Percentiles rank a stretch among this genome's conserved stretches.
Evolutionary conservation across 2,797 vertebrate genomes (phyloP).

Genomic region (Dermochelys coriacea): DNA sequence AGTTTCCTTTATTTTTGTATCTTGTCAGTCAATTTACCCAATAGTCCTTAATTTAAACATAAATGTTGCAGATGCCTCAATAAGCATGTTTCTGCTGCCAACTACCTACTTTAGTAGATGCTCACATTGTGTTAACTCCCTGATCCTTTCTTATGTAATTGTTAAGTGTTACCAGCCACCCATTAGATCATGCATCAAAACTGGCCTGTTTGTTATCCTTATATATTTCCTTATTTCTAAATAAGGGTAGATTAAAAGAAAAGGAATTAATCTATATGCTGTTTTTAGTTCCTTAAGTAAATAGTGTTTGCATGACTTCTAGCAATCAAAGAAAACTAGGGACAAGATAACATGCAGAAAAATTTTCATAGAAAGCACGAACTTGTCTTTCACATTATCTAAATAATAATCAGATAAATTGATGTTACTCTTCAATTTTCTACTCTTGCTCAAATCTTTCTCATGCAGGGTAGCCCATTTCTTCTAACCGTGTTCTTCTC

Average conservation of each 20-base stretch:
- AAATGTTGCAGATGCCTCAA: neutral
- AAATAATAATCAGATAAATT: neutral
- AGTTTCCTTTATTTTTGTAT: neutral
- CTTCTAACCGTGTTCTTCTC: neutral
- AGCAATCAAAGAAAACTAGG: neutral
- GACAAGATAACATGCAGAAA: neutral
- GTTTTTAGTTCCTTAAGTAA: neutral
- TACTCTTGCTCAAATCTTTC: neutral
- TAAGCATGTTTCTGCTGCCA: neutral
- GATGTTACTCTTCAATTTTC: neutral
- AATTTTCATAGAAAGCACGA: neutral
- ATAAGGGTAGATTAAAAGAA: conserved; percentile 25
- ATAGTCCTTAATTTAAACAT: neutral
- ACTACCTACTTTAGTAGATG: neutral
- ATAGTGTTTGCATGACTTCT: neutral
- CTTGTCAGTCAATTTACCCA: neutral
- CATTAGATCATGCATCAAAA: neutral
- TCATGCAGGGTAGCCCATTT: neutral
- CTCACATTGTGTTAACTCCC: neutral
- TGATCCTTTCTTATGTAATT: neutral
- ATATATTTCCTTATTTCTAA: neutral
- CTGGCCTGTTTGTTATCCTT: conserved; percentile 4
- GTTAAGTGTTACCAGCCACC: neutral
- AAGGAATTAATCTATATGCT: conserved; percentile 39
- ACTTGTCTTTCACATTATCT: neutral